A percentile compares a stretch with the other conserved stretches of the same genome.
Conservation (phyloP, 2,888 invertebrate species). For the Volucella inanis region DNA sequence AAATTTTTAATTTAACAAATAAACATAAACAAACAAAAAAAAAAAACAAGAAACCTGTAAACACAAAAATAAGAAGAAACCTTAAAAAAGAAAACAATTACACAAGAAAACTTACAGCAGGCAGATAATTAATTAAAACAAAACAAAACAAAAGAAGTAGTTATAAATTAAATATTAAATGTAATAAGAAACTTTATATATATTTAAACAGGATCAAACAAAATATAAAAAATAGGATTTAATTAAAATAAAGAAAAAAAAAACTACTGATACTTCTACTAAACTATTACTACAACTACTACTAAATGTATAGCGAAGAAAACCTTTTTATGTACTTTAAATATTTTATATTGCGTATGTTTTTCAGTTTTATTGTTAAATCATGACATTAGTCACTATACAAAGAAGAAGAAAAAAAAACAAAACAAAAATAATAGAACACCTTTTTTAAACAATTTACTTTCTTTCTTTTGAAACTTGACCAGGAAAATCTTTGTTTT, state of each 20-base stretch:
- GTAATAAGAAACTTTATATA: constrained; percentile 53
- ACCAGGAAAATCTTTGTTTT: background rate
- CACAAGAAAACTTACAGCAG: constrained; percentile 50
- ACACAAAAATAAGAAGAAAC: constrained; percentile 51
- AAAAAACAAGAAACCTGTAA: constrained; percentile 59
- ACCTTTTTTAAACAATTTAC: constrained; percentile 25
- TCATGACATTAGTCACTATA: constrained; percentile 71
- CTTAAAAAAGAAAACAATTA: constrained; percentile 41
- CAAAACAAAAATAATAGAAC: background rate
- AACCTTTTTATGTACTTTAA: constrained; percentile 72
- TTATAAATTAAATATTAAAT: constrained; percentile 61
- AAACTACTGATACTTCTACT: constrained; percentile 44
- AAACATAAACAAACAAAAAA: constrained; percentile 56
- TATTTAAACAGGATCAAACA: constrained; percentile 55
- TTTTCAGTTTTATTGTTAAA: constrained; percentile 67
- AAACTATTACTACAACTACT: constrained; percentile 60
- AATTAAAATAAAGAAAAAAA: constrained; percentile 24
- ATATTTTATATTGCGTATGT: constrained; percentile 70
- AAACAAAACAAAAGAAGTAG: constrained; percentile 37
- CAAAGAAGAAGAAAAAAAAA: constrained; percentile 5
- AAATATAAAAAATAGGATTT: constrained; percentile 59
- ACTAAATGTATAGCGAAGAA: constrained; percentile 70
- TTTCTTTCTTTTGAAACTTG: constrained; percentile 8
- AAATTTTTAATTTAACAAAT: constrained; percentile 74
- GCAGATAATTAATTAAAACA: constrained; percentile 57